phyloP scores from a whole-genome alignment of 2,797 vertebrate genomes.

The Aselliscus stoliczkanus region DNA sequence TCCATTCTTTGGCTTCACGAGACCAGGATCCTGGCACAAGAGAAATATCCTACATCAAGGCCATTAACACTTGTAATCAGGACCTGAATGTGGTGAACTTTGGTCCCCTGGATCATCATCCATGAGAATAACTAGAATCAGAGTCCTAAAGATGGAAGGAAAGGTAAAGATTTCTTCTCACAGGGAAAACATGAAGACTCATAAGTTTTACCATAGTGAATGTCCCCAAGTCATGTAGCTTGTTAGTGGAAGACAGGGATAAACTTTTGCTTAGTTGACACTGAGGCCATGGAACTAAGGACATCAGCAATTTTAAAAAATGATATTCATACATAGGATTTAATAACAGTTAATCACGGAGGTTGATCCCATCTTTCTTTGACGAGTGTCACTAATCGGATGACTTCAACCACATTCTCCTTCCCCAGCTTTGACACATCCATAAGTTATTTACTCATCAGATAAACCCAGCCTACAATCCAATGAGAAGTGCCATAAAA shows the following conservation, averaged over 20 bases:
- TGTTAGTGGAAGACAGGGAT: background rate
- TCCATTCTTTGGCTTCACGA: no score
- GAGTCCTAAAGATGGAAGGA: background rate
- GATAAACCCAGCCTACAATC: constrained; percentile 45
- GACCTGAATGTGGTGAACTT: background rate
- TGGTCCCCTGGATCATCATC: background rate
- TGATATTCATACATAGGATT: background rate
- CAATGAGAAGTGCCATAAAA: constrained; percentile 72
- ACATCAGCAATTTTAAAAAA: background rate
- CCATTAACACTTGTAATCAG: background rate
- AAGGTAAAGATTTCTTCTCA: background rate
- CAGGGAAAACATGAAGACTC: background rate
- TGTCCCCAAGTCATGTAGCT: background rate
- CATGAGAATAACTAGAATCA: background rate
- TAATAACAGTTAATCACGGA: constrained; percentile 69
- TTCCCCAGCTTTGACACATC: constrained; percentile 29
- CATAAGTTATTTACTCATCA: constrained; percentile 64
- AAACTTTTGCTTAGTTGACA: background rate
- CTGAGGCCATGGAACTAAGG: background rate
- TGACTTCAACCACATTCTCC: constrained; percentile 51
- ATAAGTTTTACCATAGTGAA: background rate
- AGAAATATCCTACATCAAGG: no score
- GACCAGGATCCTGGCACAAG: no score
- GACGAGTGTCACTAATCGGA: constrained; percentile 65
- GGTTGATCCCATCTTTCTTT: constrained; percentile 25